Conservation (phyloP, 2,113 vertebrate genomes). For the Cinclus cinclus region DNA sequence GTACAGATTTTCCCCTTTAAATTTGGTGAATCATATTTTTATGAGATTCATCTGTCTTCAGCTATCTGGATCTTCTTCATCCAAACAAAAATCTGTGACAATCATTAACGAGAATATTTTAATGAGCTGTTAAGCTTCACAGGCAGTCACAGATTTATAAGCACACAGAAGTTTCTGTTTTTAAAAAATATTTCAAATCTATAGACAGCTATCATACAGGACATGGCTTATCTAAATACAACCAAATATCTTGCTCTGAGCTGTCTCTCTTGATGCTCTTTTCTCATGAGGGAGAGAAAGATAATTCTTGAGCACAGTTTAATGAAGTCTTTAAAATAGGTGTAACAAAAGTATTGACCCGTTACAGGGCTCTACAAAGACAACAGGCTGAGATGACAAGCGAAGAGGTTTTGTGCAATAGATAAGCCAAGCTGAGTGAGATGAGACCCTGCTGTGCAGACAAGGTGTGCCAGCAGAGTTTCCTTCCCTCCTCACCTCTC, state of each 20-base stretch:
- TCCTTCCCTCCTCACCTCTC: conserved; percentile 73
- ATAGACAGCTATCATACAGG: neutral
- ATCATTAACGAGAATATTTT: neutral
- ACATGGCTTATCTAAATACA: neutral
- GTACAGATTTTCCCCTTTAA: neutral
- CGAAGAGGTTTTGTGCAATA: neutral
- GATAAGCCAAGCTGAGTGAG: neutral
- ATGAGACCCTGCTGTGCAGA: neutral
- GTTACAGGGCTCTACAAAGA: neutral
- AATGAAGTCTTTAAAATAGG: neutral
- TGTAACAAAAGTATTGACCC: neutral
- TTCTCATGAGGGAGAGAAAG: neutral
- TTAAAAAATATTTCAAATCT: neutral
- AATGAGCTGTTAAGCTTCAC: neutral
- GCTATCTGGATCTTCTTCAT: neutral
- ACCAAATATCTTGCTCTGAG: neutral
- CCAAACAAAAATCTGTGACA: neutral
- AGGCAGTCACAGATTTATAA: neutral
- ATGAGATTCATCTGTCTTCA: neutral
- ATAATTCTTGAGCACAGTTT: neutral
- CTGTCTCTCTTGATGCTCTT: neutral
- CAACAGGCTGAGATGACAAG: neutral
- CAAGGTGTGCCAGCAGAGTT: neutral
- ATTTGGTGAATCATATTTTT: neutral
- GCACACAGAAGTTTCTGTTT: neutral